A percentile compares a stretch with the other conserved stretches of the same genome.
These are phyloP conservation scores for Panulirus ornatus DNA, from an alignment of 1,140 invertebrate genomes.

Conservation along the genomic window DNA sequence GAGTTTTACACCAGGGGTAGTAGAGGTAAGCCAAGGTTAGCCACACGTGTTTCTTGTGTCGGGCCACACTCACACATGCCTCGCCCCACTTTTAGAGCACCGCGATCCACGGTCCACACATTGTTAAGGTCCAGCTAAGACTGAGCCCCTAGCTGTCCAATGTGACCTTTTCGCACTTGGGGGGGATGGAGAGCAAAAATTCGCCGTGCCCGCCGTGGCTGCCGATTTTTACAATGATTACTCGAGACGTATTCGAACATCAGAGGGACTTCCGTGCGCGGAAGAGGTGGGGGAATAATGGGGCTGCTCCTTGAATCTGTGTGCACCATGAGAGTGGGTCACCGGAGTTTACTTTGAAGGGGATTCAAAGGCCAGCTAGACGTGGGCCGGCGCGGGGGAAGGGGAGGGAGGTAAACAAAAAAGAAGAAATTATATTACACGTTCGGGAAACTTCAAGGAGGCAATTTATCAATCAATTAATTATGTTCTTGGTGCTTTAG, in stretches of 20 bases:
- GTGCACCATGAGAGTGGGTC: too few relatives aligned
- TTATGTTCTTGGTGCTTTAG: too few relatives aligned
- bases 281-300: too few relatives aligned
- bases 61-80: not conserved
- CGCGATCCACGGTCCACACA: conserved; percentile 35
- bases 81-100: conserved; percentile 4
- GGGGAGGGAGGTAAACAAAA: too few relatives aligned
- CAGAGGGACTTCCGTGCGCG: too few relatives aligned
- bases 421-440: too few relatives aligned
- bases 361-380: too few relatives aligned
- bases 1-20: not conserved
- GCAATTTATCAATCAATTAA: too few relatives aligned
- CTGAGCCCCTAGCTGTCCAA: conserved; percentile 27
- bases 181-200: conserved; percentile 51
- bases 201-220: conserved; percentile 3
- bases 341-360: too few relatives aligned
- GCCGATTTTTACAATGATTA: conserved; percentile 29
- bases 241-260: not conserved
- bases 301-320: too few relatives aligned
- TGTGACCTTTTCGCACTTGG: conserved; percentile 50
- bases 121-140: conserved; percentile 34
- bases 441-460: too few relatives aligned
- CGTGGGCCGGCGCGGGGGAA: too few relatives aligned
- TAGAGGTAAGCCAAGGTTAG: not conserved
- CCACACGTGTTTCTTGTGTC: not conserved